Conservation (phyloP, 2,113 vertebrate species). For the Bucco capensis region DNA sequence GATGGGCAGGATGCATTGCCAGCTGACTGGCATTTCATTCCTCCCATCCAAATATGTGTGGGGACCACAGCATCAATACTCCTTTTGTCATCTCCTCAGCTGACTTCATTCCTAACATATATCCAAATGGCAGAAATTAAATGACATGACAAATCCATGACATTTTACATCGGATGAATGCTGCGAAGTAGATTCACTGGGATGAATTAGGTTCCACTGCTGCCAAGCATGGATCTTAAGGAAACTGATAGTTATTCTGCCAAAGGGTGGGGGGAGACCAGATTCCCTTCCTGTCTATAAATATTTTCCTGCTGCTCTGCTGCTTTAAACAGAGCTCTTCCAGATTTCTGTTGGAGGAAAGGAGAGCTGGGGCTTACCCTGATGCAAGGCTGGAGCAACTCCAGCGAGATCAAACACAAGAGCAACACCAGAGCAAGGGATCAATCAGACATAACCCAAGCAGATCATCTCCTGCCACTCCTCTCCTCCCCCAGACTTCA, state of each 20-base stretch:
- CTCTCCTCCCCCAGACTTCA: background rate
- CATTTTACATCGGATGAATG: background rate
- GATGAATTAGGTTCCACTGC: background rate
- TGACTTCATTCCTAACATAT: conserved; percentile 29
- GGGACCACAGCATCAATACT: conserved; percentile 24
- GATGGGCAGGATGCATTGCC: accelerated
- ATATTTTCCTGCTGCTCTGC: background rate
- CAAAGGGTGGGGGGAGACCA: conserved; percentile 51
- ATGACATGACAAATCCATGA: background rate
- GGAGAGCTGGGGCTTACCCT: background rate
- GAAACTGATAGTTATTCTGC: conserved; percentile 17
- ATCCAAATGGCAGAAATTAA: background rate
- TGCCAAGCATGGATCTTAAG: conserved; percentile 19
- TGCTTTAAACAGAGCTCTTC: background rate
- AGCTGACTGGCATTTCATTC: background rate
- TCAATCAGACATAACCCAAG: accelerated
- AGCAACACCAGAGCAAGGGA: background rate
- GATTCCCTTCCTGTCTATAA: conserved; percentile 23
- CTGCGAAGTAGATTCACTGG: background rate
- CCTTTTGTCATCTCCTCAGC: conserved; percentile 38
- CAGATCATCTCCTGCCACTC: accelerated
- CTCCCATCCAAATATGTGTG: background rate
- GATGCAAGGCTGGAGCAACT: conserved; percentile 2
- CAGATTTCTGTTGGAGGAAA: conserved; percentile 4
- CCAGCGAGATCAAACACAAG: background rate